phyloP scores from a whole-genome alignment of 2,797 vertebrate genomes.

The Arrhamphus sclerolepis region DNA sequence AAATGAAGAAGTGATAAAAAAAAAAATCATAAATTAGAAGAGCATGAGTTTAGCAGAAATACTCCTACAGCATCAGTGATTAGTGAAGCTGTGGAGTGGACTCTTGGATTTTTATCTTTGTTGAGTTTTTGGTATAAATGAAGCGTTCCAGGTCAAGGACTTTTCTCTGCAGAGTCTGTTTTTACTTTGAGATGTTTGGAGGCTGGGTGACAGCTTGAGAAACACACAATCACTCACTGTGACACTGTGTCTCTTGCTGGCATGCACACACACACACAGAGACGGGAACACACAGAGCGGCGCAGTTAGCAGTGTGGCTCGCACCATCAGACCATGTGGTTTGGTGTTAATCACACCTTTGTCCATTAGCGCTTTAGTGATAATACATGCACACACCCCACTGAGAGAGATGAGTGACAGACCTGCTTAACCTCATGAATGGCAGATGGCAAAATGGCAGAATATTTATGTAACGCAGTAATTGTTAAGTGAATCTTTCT shows the following conservation, averaged over 20 bases:
- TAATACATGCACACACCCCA: conserved; percentile 19
- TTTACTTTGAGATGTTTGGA: conserved; percentile 40
- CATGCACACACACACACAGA: conserved; percentile 12
- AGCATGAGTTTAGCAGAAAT: not conserved
- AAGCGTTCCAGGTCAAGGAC: conserved; percentile 48
- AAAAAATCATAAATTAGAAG: no score
- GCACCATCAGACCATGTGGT: conserved; percentile 64
- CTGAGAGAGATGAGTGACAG: conserved; percentile 11
- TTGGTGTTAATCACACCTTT: conserved; percentile 75
- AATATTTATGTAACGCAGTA: no score
- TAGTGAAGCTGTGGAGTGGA: not conserved
- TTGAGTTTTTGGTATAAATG: conserved; percentile 19
- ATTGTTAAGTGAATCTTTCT: no score
- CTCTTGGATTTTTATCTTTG: conserved; percentile 22
- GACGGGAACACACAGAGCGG: conserved; percentile 13
- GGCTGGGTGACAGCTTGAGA: conserved; percentile 57
- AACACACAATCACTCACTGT: conserved; percentile 31
- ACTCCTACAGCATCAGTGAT: not conserved
- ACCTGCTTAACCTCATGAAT: conserved; percentile 7
- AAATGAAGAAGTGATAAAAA: no score
- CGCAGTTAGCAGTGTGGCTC: conserved; percentile 54
- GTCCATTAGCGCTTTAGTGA: conserved; percentile 69
- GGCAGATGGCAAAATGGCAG: not conserved
- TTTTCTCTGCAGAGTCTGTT: conserved; percentile 31
- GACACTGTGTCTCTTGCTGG: conserved; percentile 11